These are phyloP conservation scores for Cladorhizidae sp. DNA, from an alignment of 37 sponge, comb jelly and placozoan genomes.

Conservation along the genomic window DNA sequence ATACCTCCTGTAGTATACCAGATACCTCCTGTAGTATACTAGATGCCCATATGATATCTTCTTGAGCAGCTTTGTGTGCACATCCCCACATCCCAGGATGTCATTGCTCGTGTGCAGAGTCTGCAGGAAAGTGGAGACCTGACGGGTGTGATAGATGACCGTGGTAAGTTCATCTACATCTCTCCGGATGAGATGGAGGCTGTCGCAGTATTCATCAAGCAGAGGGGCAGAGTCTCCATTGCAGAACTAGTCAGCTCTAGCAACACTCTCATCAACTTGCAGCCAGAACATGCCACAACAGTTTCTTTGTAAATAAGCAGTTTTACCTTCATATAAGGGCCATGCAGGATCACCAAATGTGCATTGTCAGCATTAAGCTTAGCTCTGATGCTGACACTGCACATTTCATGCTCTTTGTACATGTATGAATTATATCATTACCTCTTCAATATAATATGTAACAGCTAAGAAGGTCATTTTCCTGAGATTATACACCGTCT, in stretches of 20 bases:
- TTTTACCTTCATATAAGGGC: no score
- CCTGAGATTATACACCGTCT: no score
- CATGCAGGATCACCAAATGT: no score
- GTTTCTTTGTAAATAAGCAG: background rate
- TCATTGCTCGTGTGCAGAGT: constrained; percentile 62
- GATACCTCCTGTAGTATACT: no score
- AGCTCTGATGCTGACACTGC: no score
- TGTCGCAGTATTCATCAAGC: constrained; percentile 86
- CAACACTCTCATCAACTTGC: constrained; percentile 74
- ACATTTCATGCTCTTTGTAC: no score
- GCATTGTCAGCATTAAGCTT: no score
- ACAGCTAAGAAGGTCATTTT: no score
- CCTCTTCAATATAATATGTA: no score
- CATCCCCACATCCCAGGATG: constrained; percentile 53
- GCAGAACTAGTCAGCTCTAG: constrained; percentile 86
- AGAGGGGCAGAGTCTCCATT: constrained; percentile 90
- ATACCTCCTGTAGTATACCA: no score
- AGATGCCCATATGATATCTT: background rate
- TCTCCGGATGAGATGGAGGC: constrained; percentile 81
- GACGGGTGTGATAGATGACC: constrained; percentile 91
- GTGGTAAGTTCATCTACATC: constrained; percentile 96
- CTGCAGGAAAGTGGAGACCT: constrained; percentile 65
- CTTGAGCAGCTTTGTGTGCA: no score
- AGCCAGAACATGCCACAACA: constrained; percentile 14
- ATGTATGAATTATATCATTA: no score